These are phyloP conservation scores for Brevimyrus niger DNA, from an alignment of 2,113 vertebrate genomes.

Conservation along the genomic window DNA sequence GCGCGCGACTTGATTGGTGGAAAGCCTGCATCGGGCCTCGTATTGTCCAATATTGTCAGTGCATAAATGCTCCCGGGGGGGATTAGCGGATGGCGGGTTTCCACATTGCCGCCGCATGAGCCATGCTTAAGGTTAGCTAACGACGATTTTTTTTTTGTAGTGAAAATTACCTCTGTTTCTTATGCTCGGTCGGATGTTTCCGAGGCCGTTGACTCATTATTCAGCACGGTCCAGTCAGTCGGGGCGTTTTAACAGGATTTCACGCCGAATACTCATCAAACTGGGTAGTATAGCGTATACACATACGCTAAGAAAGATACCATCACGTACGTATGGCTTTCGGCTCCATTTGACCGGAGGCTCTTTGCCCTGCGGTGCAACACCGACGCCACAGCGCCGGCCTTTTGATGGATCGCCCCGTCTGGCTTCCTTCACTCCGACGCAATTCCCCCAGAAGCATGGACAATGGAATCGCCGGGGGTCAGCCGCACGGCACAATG, in stretches of 20 bases:
- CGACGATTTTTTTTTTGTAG: background rate
- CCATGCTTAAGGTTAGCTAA: background rate
- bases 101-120: background rate
- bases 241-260: background rate
- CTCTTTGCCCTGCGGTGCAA: background rate
- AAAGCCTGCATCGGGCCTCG: background rate
- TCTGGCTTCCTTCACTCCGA: background rate
- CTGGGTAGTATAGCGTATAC: background rate
- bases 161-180: background rate
- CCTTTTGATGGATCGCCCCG: background rate
- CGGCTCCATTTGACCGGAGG: background rate
- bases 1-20: background rate
- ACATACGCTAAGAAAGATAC: background rate
- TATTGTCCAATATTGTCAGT: background rate
- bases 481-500: background rate
- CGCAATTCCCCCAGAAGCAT: constrained; percentile 10
- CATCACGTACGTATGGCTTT: background rate
- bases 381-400: background rate
- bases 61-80: background rate
- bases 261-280: background rate
- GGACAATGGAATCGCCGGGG: background rate
- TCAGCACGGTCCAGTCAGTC: background rate
- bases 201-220: background rate
- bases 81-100: background rate
- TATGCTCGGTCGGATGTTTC: background rate